These are phyloP conservation scores for Paragorgia papillata DNA, from an alignment of 92 coral and sea anemone genomes.

Conservation along the genomic window DNA sequence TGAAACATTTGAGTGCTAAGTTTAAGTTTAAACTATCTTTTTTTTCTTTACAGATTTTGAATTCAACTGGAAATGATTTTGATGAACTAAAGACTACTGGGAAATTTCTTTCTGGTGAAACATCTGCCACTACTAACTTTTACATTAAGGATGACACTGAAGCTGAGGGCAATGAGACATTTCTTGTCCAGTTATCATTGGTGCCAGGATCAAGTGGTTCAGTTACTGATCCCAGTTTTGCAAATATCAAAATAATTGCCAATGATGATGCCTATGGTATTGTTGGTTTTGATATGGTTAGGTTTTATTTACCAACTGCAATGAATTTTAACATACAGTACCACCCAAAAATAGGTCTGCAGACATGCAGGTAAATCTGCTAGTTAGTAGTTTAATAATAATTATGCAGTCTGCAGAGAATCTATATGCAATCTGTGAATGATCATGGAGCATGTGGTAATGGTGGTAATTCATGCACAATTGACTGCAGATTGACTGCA, in stretches of 20 bases:
- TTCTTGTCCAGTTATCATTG: slow-evolving; percentile 53
- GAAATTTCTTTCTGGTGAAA: slow-evolving; percentile 24
- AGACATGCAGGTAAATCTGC: too few species aligned
- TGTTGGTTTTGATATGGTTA: slow-evolving; percentile 86
- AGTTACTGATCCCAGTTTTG: slow-evolving; percentile 55
- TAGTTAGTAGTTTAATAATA: too few species aligned
- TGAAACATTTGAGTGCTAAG: too few species aligned
- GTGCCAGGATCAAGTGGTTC: slow-evolving; percentile 24
- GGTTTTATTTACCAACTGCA: too few species aligned
- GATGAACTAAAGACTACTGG: not conserved
- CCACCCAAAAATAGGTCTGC: too few species aligned
- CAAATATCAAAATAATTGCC: slow-evolving; percentile 69
- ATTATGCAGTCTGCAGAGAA: too few species aligned
- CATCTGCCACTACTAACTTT: slow-evolving; percentile 55
- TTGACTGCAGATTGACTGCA: too few species aligned
- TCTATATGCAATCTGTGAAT: too few species aligned
- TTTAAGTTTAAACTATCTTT: too few species aligned
- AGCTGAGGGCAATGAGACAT: slow-evolving; percentile 92
- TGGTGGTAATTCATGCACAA: too few species aligned
- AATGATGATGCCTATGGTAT: slow-evolving; percentile 91
- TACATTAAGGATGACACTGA: slow-evolving; percentile 57
- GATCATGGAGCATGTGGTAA: too few species aligned
- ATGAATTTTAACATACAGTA: too few species aligned
- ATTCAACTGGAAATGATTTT: slow-evolving; percentile 45
- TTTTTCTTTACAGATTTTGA: slow-evolving; percentile 68